These are phyloP conservation scores for Argyresthia albistria DNA, from an alignment of 2,888 invertebrate genomes.

Conservation along the genomic window DNA sequence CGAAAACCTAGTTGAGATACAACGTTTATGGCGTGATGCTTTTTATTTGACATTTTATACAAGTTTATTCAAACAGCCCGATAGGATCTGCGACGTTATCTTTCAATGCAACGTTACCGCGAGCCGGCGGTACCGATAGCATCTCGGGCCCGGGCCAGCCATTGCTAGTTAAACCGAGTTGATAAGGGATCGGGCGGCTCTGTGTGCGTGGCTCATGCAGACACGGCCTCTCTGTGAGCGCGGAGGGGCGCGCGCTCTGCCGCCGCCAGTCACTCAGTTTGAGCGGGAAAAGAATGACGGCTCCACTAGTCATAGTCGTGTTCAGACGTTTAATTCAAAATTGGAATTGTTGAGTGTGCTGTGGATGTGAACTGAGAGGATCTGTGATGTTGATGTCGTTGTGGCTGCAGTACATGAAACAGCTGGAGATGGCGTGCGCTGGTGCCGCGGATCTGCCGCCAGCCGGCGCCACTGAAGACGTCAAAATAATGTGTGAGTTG, in stretches of 20 bases:
- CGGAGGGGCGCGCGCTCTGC: conserved; percentile 43
- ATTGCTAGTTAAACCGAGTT: conserved; percentile 68
- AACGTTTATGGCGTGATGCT: conserved; percentile 57
- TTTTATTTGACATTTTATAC: conserved; percentile 73
- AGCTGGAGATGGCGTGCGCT: conserved; percentile 56
- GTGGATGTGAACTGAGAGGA: conserved; percentile 7
- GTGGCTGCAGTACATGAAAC: conserved; percentile 63
- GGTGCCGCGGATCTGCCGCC: conserved; percentile 38
- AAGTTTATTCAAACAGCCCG: conserved; percentile 70
- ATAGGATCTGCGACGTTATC: conserved; percentile 69
- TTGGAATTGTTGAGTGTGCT: not conserved
- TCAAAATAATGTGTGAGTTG: conserved; percentile 65
- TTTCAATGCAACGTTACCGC: conserved; percentile 73
- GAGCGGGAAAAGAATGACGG: conserved; percentile 70
- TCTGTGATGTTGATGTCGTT: conserved; percentile 68
- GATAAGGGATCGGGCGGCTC: conserved; percentile 56
- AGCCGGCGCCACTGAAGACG: conserved; percentile 45
- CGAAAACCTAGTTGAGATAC: conserved; percentile 23
- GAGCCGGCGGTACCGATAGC: conserved; percentile 52
- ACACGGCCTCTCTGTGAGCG: conserved; percentile 32
- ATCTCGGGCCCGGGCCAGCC: conserved; percentile 58
- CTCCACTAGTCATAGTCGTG: conserved; percentile 17
- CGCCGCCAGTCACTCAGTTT: conserved; percentile 64
- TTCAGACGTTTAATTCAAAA: not conserved
- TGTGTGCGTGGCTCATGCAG: conserved; percentile 35